These are phyloP conservation scores for Clepsis dumicolana DNA, from an alignment of 2,888 invertebrate species.

Conservation along the genomic window DNA sequence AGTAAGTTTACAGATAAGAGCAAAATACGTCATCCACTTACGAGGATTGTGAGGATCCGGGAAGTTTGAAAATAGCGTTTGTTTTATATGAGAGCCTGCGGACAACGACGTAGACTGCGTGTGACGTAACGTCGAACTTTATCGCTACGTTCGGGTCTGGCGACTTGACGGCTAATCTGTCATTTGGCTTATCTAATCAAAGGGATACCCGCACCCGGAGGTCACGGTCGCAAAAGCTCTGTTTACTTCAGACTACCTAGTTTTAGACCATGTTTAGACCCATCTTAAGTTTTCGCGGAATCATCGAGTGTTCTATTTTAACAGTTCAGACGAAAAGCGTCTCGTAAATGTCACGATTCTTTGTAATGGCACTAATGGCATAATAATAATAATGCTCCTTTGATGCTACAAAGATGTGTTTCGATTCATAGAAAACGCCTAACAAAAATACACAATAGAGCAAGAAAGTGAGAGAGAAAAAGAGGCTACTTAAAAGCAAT, in stretches of 20 bases:
- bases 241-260: not conserved
- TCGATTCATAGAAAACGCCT: not conserved
- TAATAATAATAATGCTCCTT: not conserved
- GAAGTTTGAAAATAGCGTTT: slow-evolving; percentile 8
- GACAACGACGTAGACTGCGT: slow-evolving; percentile 3
- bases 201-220: slow-evolving; percentile 5
- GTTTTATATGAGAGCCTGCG: not conserved
- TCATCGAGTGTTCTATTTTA: not conserved
- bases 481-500: too few relatives aligned
- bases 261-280: not conserved
- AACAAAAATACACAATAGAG: not conserved
- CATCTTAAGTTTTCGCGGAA: not conserved
- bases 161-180: slow-evolving; percentile 31
- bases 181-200: slow-evolving; percentile 38
- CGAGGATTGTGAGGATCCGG: slow-evolving; percentile 2
- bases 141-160: not conserved
- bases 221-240: slow-evolving; percentile 28
- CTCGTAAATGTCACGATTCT: not conserved
- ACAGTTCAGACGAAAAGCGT: not conserved
- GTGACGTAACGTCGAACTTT: slow-evolving; percentile 16
- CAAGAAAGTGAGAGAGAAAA: not conserved
- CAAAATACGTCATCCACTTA: slow-evolving; percentile 7
- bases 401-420: not conserved
- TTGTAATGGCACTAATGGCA: not conserved
- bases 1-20: not conserved